These are phyloP conservation scores for Pogonomyrmex barbatus DNA, from an alignment of 1,140 invertebrate genomes.

Conservation along the genomic window DNA sequence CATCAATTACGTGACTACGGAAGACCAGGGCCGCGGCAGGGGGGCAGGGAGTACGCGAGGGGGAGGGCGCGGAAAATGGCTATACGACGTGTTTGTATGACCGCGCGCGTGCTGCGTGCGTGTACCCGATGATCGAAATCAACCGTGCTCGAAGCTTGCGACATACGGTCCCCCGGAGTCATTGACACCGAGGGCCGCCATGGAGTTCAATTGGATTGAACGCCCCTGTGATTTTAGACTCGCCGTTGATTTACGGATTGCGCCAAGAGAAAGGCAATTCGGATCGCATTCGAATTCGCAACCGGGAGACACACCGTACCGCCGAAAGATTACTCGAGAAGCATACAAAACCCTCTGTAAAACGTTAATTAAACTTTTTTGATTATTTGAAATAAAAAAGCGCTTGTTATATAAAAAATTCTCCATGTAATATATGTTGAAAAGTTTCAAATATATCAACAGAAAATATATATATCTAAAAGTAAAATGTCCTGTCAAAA, in stretches of 20 bases:
- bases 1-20: slow-evolving; percentile 63
- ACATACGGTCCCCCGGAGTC: slow-evolving; percentile 63
- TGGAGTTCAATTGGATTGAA: slow-evolving; percentile 53
- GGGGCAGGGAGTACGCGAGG: background rate
- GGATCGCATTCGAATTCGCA: slow-evolving; percentile 44
- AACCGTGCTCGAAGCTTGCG: slow-evolving; percentile 57
- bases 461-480: background rate
- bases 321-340: background rate
- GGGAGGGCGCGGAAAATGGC: slow-evolving; percentile 34
- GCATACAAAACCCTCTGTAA: background rate
- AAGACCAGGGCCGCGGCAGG: slow-evolving; percentile 37
- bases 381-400: background rate
- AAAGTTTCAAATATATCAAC: background rate
- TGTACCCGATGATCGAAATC: slow-evolving; percentile 65
- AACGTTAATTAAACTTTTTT: slow-evolving; percentile 24
- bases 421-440: background rate
- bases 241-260: slow-evolving; percentile 43
- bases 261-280: slow-evolving; percentile 41
- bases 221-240: slow-evolving; percentile 61
- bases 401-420: background rate
- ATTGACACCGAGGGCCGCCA: slow-evolving; percentile 59
- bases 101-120: slow-evolving; percentile 15
- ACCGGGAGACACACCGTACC: background rate
- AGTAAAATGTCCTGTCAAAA: background rate
- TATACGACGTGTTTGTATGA: slow-evolving; percentile 43